phyloP scores from a whole-genome alignment of 2,888 invertebrate species.

The Nymphalis polychloros region DNA sequence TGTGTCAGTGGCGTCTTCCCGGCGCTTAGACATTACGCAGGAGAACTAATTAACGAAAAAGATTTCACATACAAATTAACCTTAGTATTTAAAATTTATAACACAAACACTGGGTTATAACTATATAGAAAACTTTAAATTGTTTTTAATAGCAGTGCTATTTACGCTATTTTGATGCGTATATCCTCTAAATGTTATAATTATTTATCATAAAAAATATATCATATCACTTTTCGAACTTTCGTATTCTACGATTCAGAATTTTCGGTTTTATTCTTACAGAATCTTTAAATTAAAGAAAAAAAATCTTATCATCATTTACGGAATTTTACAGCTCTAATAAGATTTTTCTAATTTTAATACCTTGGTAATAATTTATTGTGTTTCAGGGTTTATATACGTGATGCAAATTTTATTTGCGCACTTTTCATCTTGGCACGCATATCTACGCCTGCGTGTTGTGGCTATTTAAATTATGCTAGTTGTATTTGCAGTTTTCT shows the following conservation, averaged over 20 bases:
- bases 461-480: slow-evolving; percentile 32
- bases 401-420: slow-evolving; percentile 19
- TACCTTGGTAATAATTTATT: neutral
- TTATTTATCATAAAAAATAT: no score
- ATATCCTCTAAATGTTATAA: no score
- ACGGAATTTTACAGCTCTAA: no score
- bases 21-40: slow-evolving; percentile 42
- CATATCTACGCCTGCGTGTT: slow-evolving; percentile 25
- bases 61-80: neutral
- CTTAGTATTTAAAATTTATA: neutral
- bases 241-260: neutral
- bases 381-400: neutral
- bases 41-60: slow-evolving; percentile 24
- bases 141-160: no score
- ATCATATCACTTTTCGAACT: no score
- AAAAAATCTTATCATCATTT: no score
- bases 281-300: no score
- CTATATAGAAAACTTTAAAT: no score
- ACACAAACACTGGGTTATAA: no score
- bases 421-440: slow-evolving; percentile 29
- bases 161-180: no score
- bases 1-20: slow-evolving; percentile 52
- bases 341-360: no score
- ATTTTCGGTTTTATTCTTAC: neutral
- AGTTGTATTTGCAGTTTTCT: slow-evolving; percentile 21